These are phyloP conservation scores for Lutjanus argentimaculatus DNA, from an alignment of 2,797 vertebrate genomes.

Conservation along the genomic window DNA sequence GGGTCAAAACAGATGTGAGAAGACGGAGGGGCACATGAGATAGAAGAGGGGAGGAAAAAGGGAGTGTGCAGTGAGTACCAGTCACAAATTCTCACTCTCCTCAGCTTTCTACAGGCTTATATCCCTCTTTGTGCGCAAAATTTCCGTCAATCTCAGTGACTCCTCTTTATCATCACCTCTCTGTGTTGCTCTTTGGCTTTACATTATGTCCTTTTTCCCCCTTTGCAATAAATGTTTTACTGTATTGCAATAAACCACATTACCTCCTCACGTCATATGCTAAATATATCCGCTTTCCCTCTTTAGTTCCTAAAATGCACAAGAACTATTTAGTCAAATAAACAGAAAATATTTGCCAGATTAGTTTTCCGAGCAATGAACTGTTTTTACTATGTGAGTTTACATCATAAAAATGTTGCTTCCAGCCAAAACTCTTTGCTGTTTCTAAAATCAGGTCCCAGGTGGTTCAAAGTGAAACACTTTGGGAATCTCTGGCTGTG, in stretches of 20 bases:
- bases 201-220: background rate
- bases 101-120: background rate
- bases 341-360: constrained; percentile 10
- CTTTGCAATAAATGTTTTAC: constrained; percentile 10
- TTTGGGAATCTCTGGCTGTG: constrained; percentile 19
- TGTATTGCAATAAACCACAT: constrained; percentile 11
- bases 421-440: constrained; percentile 9
- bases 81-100: constrained; percentile 30
- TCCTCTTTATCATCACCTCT: background rate
- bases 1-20: constrained; percentile 61
- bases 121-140: background rate
- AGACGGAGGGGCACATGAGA: constrained; percentile 27
- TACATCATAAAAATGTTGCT: constrained; percentile 1
- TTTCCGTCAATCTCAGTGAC: background rate
- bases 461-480: constrained; percentile 21
- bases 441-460: constrained; percentile 17
- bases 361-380: background rate
- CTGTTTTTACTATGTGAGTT: constrained; percentile 2
- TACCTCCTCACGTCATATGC: background rate
- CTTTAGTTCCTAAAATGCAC: constrained; percentile 15
- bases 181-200: background rate
- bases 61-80: constrained; percentile 28
- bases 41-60: constrained; percentile 16
- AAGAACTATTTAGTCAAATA: background rate
- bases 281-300: constrained; percentile 21